Conservation (phyloP, 2,113 vertebrate species). For the Pithys albifrons region DNA sequence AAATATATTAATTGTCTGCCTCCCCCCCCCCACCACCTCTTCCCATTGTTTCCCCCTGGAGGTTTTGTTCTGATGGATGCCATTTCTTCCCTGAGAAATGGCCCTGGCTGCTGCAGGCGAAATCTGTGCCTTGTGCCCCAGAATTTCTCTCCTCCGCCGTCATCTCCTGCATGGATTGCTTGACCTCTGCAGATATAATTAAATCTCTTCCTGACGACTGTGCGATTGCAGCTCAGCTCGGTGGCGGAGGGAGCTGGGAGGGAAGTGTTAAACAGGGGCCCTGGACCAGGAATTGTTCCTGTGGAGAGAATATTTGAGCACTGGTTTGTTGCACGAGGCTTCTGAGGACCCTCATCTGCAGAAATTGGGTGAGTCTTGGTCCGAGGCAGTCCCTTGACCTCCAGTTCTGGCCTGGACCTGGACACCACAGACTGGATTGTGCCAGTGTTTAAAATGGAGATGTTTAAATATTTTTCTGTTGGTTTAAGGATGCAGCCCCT, state of each 20-base stretch:
- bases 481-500: not conserved
- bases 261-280: not conserved
- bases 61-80: conserved; percentile 27
- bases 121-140: not conserved
- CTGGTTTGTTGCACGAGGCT: not conserved
- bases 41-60: not conserved
- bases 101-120: not conserved
- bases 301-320: not conserved
- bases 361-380: not conserved
- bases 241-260: not conserved
- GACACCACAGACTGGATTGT: not conserved
- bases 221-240: not conserved
- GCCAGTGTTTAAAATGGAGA: not conserved
- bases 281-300: not conserved
- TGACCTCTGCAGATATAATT: conserved; percentile 48
- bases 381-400: not conserved
- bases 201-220: conserved; percentile 2
- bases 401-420: not conserved
- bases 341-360: not conserved
- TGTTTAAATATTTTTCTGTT: not conserved
- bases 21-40: not conserved
- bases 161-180: not conserved
- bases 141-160: not conserved
- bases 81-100: not conserved
- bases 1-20: not conserved